Percentiles rank a stretch among this genome's conserved stretches.
Evolutionary conservation across 2,797 vertebrate species (phyloP).

Genomic region (Lateolabrax maculatus): DNA sequence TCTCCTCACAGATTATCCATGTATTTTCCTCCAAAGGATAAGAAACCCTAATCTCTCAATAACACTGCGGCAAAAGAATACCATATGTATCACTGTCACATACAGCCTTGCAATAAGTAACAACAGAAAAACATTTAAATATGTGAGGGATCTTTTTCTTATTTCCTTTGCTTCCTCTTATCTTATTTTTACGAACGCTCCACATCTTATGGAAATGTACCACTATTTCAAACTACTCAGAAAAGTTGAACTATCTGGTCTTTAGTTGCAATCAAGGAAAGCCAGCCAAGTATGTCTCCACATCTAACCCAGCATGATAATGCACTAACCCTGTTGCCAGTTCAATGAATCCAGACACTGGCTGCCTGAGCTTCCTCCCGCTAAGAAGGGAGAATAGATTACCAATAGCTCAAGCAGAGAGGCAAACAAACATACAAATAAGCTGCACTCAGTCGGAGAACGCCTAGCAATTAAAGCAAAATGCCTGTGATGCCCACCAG

Average conservation of each 20-base stretch:
- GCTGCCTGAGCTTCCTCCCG: constrained; percentile 79
- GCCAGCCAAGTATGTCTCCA: constrained; percentile 78
- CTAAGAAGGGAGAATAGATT: constrained; percentile 86
- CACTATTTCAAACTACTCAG: constrained; percentile 59
- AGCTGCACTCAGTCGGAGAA: constrained; percentile 84
- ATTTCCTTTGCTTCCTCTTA: neutral
- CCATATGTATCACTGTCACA: constrained; percentile 25
- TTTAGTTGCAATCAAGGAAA: constrained; percentile 79
- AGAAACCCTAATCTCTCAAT: constrained; percentile 67
- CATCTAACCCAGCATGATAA: constrained; percentile 82
- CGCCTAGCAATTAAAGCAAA: constrained; percentile 90
- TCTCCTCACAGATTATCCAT: constrained; percentile 73
- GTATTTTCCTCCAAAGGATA: constrained; percentile 70
- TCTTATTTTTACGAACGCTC: constrained; percentile 12
- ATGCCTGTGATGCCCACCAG: constrained; percentile 90
- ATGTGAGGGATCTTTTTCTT: neutral
- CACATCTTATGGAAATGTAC: constrained; percentile 48
- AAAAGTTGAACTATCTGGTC: constrained; percentile 74
- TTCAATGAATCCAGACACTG: constrained; percentile 84
- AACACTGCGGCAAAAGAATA: constrained; percentile 45
- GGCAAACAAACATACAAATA: constrained; percentile 85
- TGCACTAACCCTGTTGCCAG: constrained; percentile 79
- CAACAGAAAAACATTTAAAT: neutral
- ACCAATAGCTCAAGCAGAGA: constrained; percentile 84
- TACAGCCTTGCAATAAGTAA: neutral